Base-by-base conservation (phyloP, 1,140 invertebrate genomes). In the Drosophila sucinea region DNA sequence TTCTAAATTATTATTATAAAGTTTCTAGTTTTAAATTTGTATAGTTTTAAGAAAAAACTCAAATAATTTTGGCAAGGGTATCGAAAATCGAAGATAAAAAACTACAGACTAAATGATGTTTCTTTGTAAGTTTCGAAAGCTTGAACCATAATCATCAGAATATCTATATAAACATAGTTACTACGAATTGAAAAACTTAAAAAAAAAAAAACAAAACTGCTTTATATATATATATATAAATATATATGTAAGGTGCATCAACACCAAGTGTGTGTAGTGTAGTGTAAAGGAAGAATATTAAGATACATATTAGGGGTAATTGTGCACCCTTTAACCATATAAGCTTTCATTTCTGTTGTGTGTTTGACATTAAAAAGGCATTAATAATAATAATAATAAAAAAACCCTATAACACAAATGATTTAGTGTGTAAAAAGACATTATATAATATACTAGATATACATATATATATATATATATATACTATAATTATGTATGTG, bases 181-280 rank as follows among this genome's bases (percentile, higher is more conserved):
- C 70, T 60, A 73, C 41, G 4, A 35, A 35, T 35, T 17, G 17
- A 35, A 8, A 35, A 35, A 35, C 2, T 35, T 2, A 35, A 10
- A 10, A 35, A 8, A 8, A 8, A 33, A 41, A 41, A 41, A 69
- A 76, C 38, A 38, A 76, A 73, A 64, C 23, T 77, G 74, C 74
- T 77, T 77, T 77, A 41, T 77, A 77, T 77, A 74, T 77, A 71
- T 56, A 71, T 25, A 51, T 71, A 66, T 71, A 67, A 71, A 77
- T 27, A 61, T 67, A 17, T 56, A 68, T 47, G 38, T 57, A 47
- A 75, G 51, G 72, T 57, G 40, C 7, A 27, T 51, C 7, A 74
- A 68, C 72, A 75, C 73, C 73, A 75, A 75, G 57, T 75, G 73
- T 75, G 72, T 75, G 44, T 27, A 51, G 44, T 51, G 23, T 51